Evolutionary conservation across 2,797 vertebrate species (phyloP).

Genomic region (Urocyon cinereoargenteus): DNA sequence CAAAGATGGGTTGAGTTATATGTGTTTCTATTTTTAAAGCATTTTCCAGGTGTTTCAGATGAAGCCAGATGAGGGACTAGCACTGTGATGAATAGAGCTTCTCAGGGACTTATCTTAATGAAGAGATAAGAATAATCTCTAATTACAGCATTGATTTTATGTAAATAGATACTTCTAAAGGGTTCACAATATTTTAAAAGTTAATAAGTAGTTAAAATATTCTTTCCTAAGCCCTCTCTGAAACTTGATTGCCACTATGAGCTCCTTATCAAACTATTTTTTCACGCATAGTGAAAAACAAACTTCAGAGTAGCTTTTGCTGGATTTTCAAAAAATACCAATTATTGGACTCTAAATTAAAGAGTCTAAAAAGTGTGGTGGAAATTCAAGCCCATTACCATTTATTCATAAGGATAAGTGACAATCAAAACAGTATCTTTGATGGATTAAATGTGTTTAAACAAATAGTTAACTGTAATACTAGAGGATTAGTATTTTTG

Average conservation of each 20-base stretch:
- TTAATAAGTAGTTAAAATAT: slow-evolving; percentile 73
- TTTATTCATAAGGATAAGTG: slow-evolving; percentile 76
- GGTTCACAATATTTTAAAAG: slow-evolving; percentile 67
- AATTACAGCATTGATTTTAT: slow-evolving; percentile 73
- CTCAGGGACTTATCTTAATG: slow-evolving; percentile 56
- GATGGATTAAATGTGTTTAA: slow-evolving; percentile 78
- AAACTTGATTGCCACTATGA: slow-evolving; percentile 62
- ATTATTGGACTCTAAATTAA: slow-evolving; percentile 69
- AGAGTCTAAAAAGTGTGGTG: slow-evolving; percentile 64
- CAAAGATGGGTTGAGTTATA: neutral
- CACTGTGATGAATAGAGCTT: slow-evolving; percentile 46
- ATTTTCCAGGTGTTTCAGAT: slow-evolving; percentile 62
- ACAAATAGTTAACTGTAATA: slow-evolving; percentile 73
- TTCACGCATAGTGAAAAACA: slow-evolving; percentile 46
- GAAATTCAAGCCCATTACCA: slow-evolving; percentile 72
- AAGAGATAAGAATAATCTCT: slow-evolving; percentile 71
- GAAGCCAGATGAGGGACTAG: neutral
- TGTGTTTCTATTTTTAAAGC: slow-evolving; percentile 42
- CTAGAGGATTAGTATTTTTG: slow-evolving; percentile 72
- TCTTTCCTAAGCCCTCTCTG: slow-evolving; percentile 50
- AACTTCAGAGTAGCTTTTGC: slow-evolving; percentile 62
- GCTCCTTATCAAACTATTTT: slow-evolving; percentile 56
- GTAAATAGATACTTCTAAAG: slow-evolving; percentile 70
- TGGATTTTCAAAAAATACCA: slow-evolving; percentile 63
- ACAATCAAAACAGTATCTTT: slow-evolving; percentile 72